phyloP scores from a whole-genome alignment of 1,140 invertebrate genomes.

The Tetramorium alpestre region DNA sequence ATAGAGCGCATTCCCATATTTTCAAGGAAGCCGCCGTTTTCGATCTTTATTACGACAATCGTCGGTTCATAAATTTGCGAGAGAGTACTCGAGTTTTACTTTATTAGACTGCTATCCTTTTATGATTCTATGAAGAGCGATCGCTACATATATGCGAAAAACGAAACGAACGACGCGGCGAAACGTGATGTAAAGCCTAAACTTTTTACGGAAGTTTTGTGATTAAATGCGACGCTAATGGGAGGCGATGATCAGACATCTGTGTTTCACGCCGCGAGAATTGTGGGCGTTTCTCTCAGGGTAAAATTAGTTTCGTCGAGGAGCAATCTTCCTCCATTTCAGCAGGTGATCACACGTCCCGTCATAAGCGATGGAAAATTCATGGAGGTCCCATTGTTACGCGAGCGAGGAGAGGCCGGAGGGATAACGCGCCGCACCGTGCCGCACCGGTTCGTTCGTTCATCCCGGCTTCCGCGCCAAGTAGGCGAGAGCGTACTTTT shows the following conservation, averaged over 20 bases:
- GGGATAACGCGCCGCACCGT: too few relatives aligned
- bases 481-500: conserved; percentile 38
- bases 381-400: conserved; percentile 38
- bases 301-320: conserved; percentile 1
- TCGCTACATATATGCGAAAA: too few relatives aligned
- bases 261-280: neutral
- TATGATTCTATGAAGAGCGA: neutral
- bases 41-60: conserved; percentile 49
- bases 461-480: conserved; percentile 34
- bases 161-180: too few relatives aligned
- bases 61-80: conserved; percentile 45
- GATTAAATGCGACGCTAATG: neutral
- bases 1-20: conserved; percentile 40
- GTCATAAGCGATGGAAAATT: conserved; percentile 28
- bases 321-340: conserved; percentile 26
- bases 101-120: conserved; percentile 19
- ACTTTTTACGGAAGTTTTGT: neutral
- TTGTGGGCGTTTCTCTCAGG: neutral
- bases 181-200: neutral
- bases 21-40: conserved; percentile 24
- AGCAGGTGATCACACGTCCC: conserved; percentile 15
- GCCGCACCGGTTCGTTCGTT: neutral
- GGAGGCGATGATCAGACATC: neutral
- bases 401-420: neutral
- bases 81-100: conserved; percentile 3